phyloP scores from a whole-genome alignment of 2,797 vertebrate species.

The Etheostoma nigrum region DNA sequence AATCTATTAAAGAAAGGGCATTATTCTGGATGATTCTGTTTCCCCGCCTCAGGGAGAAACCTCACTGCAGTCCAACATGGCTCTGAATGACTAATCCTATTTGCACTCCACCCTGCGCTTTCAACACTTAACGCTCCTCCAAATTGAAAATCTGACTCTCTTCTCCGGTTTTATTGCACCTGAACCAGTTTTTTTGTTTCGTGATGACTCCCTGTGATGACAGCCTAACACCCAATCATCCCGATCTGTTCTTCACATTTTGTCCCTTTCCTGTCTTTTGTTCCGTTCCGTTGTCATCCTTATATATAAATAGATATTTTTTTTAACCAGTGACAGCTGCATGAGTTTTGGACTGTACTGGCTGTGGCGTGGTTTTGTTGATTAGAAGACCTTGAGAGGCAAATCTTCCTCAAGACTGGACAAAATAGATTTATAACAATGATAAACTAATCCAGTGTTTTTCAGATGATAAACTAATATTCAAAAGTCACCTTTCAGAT shows the following conservation, averaged over 20 bases:
- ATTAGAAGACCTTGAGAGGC: not conserved
- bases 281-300: not conserved
- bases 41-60: conserved; percentile 29
- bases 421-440: not conserved
- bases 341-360: not conserved
- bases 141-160: conserved; percentile 60
- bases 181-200: conserved; percentile 40
- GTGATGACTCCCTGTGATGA: conserved; percentile 40
- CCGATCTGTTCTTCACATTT: conserved; percentile 7
- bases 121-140: conserved; percentile 35
- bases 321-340: conserved; percentile 3
- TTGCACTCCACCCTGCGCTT: conserved; percentile 45
- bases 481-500: not conserved
- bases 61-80: conserved; percentile 40
- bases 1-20: conserved; percentile 34
- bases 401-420: not conserved
- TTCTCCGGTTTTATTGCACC: conserved; percentile 45
- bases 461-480: not conserved
- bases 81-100: conserved; percentile 65
- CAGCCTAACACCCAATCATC: conserved; percentile 17
- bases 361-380: not conserved
- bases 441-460: not conserved
- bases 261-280: not conserved
- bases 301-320: too few species aligned
- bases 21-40: conserved; percentile 54